Percentiles rank a stretch among this genome's conserved stretches.
Conservation (phyloP, 2,888 invertebrate species). For the Nomada hirtipes region DNA sequence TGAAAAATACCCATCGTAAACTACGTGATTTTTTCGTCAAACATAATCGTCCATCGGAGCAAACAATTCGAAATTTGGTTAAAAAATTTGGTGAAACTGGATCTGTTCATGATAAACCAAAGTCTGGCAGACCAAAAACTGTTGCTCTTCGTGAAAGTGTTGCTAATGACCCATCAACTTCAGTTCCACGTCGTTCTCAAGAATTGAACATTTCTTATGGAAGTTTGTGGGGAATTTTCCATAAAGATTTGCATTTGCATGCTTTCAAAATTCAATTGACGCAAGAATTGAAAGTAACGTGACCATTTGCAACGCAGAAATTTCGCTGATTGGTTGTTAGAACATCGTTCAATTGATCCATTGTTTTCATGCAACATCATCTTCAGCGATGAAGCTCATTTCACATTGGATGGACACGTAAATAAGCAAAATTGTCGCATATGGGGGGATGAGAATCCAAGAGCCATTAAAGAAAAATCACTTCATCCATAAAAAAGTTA, state of each 20-base stretch:
- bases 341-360: constrained; percentile 11
- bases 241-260: neutral
- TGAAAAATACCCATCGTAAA: neutral
- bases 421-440: constrained; percentile 77
- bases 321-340: constrained; percentile 18
- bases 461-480: constrained; percentile 69
- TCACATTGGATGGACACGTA: too few relatives aligned
- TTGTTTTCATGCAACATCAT: constrained; percentile 8
- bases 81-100: neutral
- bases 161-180: constrained; percentile 4
- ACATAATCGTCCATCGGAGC: neutral
- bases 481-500: constrained; percentile 77
- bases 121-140: neutral
- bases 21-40: neutral
- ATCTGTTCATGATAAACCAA: constrained; percentile 4
- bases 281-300: neutral
- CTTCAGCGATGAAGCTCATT: constrained; percentile 5
- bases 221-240: constrained; percentile 1
- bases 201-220: constrained; percentile 18
- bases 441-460: constrained; percentile 74
- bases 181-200: constrained; percentile 9
- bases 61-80: constrained; percentile 12
- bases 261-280: neutral
- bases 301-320: neutral
- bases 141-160: neutral